Evolutionary conservation across 2,888 invertebrate species (phyloP).

Genomic region (Catotricha subobsoleta): DNA sequence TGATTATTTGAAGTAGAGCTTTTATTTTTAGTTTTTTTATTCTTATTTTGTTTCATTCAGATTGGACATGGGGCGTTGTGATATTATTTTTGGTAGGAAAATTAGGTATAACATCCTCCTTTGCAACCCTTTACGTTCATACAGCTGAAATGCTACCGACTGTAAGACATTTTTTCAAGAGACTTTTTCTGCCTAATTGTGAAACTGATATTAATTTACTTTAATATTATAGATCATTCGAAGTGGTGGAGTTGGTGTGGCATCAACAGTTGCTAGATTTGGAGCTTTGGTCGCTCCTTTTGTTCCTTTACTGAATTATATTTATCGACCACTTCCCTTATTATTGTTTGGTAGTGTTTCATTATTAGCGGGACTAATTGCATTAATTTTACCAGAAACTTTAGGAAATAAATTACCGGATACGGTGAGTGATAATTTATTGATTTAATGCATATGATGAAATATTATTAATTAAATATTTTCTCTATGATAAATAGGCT

Average conservation of each 20-base stretch:
- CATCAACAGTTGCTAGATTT: constrained; percentile 38
- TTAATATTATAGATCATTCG: constrained; percentile 32
- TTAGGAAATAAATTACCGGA: constrained; percentile 41
- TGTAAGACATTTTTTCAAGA: constrained; percentile 14
- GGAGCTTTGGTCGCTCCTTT: constrained; percentile 45
- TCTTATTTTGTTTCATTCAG: too few relatives aligned
- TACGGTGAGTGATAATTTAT: constrained; percentile 33
- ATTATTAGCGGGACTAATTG: constrained; percentile 33
- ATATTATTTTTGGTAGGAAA: constrained; percentile 42
- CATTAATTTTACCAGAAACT: constrained; percentile 44
- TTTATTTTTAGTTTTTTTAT: too few relatives aligned
- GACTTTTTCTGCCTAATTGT: background rate
- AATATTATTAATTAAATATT: background rate
- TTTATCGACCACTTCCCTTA: constrained; percentile 33
- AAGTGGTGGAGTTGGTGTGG: constrained; percentile 39
- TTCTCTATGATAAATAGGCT: constrained; percentile 10
- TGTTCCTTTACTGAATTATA: constrained; percentile 35
- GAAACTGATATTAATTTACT: constrained; percentile 9
- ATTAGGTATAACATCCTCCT: constrained; percentile 42
- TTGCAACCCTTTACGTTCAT: constrained; percentile 43
- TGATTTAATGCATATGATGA: too few relatives aligned
- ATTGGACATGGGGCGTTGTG: constrained; percentile 39
- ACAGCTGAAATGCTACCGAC: constrained; percentile 31
- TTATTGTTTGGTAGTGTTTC: constrained; percentile 36
- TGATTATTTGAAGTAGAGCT: too few relatives aligned